Evolutionary conservation across 92 coral and sea anemone genomes (phyloP), one percentile per base, ranked within the genome.

Genomic region (Isaurus tuberculatus): DNA sequence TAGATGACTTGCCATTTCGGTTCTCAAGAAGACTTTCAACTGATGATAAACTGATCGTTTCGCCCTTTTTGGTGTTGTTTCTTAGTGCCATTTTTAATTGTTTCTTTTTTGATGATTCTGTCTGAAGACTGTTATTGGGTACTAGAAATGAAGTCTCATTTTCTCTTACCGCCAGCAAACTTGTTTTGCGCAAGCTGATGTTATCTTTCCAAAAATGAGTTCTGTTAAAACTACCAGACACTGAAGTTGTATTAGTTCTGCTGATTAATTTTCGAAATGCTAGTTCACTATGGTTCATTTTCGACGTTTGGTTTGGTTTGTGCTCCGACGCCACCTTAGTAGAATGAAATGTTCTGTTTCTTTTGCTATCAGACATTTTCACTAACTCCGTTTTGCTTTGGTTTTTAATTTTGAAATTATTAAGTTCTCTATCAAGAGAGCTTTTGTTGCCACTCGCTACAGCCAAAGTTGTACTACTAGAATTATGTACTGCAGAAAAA

Each of bases 1-100:
- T n/a, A 9, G 36, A 33, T n/a, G 70, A 23, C 23, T 60, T 31
- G 19, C 55, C 57, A 34, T 58, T 55, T 25, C 82, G 34, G 55
- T 77, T 77, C 68, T 77, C 82, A 26, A 77, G 66, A 16, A 74
- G 82, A 42, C 82, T 77, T 34, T 77, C 70, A 40, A 77, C 82
- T 3, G 82, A 77, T 5, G 82, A 60, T 25, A 77, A 65, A 13
- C 82, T 77, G 2, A 65, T 36, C 58, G 70, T 77, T 33, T 25
- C 58, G 16, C 58, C 82, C 27, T 60, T 58, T 7, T 14, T 70
- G 36, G 17, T n/a, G 14, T 57, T 70, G 0, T 27, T 14, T 36
- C 22, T 77, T 16, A 77, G 68, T 10, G 82, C 32, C 28, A 77
- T 49, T 58, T 58, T 58, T 37, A 77, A 77, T 13, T 58, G 33